A percentile compares a stretch with the other conserved stretches of the same genome.
phyloP scores from a whole-genome alignment of 2,888 invertebrate genomes.

The Parnassius glacialis region DNA sequence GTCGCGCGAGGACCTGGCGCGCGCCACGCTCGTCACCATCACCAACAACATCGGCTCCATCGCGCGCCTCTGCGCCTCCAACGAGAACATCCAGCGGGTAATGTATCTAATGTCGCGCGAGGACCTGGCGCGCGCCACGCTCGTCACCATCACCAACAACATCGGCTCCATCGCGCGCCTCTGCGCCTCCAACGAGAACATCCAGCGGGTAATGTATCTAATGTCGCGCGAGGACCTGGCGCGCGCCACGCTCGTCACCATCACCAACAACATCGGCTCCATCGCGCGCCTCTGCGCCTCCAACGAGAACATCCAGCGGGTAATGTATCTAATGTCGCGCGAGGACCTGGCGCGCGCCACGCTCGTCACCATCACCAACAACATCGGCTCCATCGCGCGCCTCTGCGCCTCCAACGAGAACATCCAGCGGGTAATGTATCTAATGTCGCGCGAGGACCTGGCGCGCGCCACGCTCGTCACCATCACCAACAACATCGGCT shows the following conservation, averaged over 20 bases:
- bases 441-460: slow-evolving; percentile 81
- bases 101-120: too few species aligned
- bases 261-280: too few species aligned
- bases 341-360: slow-evolving; percentile 55
- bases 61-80: slow-evolving; percentile 96
- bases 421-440: too few species aligned
- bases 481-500: slow-evolving; percentile 97
- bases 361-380: too few species aligned
- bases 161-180: slow-evolving; percentile 96
- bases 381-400: slow-evolving; percentile 77
- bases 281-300: too few species aligned
- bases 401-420: slow-evolving; percentile 97
- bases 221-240: too few species aligned
- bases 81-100: slow-evolving; percentile 82
- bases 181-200: slow-evolving; percentile 94
- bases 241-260: too few species aligned
- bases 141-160: slow-evolving; percentile 98
- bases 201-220: slow-evolving; percentile 82
- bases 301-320: too few species aligned
- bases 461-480: slow-evolving; percentile 95
- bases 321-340: slow-evolving; percentile 72
- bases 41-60: too few species aligned
- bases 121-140: slow-evolving; percentile 92
- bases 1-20: slow-evolving; percentile 2
- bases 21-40: too few species aligned